Percentiles rank a stretch among this genome's conserved stretches.
Evolutionary conservation across 2,113 vertebrate species (phyloP).

Genomic region (Chaenocephalus aceratus): DNA sequence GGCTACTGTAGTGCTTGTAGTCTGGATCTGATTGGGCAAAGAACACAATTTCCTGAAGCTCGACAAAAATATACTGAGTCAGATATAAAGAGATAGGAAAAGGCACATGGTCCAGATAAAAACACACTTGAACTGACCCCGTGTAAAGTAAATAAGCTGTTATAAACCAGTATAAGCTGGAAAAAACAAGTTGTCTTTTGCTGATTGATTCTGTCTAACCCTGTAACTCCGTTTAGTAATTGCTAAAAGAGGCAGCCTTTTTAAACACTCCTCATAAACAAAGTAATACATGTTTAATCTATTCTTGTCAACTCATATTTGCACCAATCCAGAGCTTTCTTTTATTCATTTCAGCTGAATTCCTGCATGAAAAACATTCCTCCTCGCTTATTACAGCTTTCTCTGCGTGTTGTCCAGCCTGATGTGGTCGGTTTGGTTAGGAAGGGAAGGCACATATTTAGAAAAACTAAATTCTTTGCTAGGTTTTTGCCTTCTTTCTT

Average conservation of each 20-base stretch:
- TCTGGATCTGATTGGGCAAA: neutral
- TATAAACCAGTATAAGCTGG: neutral
- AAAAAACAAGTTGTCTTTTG: neutral
- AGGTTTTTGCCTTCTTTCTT: neutral
- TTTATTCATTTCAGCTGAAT: neutral
- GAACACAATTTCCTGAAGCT: neutral
- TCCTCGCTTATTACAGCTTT: neutral
- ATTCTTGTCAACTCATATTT: neutral
- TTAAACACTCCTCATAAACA: neutral
- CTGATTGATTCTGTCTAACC: neutral
- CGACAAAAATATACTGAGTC: neutral
- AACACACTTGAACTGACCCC: neutral
- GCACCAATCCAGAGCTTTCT: neutral
- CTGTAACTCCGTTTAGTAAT: neutral
- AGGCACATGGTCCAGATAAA: neutral
- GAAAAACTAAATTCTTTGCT: neutral
- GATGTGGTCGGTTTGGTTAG: neutral
- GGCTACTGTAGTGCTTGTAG: neutral
- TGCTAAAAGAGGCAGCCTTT: neutral
- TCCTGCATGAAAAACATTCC: neutral
- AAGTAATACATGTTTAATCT: too few species aligned
- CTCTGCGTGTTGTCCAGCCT: neutral
- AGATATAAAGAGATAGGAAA: neutral
- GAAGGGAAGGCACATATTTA: slow-evolving; percentile 8
- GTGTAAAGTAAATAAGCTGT: neutral